A percentile compares a stretch with the other conserved stretches of the same genome.
phyloP scores from a whole-genome alignment of 1,140 invertebrate genomes.

The Spodoptera litura region DNA sequence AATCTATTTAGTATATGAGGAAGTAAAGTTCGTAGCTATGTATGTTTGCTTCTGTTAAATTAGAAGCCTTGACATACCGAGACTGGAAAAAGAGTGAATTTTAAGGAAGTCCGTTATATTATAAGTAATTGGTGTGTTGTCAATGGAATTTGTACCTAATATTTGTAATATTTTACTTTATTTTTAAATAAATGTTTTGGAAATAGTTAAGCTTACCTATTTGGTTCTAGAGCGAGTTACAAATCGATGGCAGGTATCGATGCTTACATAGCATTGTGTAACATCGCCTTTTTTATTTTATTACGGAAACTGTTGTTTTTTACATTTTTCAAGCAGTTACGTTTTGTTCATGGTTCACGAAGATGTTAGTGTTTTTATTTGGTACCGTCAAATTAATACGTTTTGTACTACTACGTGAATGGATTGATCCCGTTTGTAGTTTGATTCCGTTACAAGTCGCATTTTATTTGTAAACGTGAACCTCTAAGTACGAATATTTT shows the following conservation, averaged over 20 bases:
- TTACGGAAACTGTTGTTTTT: constrained; percentile 11
- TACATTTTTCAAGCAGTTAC: not conserved
- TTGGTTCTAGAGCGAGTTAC: not conserved
- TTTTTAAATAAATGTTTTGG: not conserved
- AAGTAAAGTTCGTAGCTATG: too few species aligned
- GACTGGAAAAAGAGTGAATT: too few species aligned
- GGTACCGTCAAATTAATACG: constrained; percentile 4
- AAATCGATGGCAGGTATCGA: not conserved
- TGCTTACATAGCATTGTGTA: constrained; percentile 12
- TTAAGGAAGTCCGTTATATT: too few species aligned
- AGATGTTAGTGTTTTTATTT: constrained; percentile 14
- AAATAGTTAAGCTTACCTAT: not conserved
- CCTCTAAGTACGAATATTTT: not conserved
- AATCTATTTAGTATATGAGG: too few species aligned
- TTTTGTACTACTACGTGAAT: constrained; percentile 15
- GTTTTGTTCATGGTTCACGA: constrained; percentile 18
- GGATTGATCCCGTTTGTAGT: constrained; percentile 16
- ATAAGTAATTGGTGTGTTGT: too few species aligned
- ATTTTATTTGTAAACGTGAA: constrained; percentile 25
- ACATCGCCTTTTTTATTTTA: not conserved
- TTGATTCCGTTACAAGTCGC: not conserved
- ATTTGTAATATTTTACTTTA: not conserved
- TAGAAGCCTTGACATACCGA: too few species aligned
- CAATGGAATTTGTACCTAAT: too few species aligned
- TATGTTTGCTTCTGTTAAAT: too few species aligned